phyloP scores from a whole-genome alignment of 2,113 vertebrate genomes.

The Garra rufa region DNA sequence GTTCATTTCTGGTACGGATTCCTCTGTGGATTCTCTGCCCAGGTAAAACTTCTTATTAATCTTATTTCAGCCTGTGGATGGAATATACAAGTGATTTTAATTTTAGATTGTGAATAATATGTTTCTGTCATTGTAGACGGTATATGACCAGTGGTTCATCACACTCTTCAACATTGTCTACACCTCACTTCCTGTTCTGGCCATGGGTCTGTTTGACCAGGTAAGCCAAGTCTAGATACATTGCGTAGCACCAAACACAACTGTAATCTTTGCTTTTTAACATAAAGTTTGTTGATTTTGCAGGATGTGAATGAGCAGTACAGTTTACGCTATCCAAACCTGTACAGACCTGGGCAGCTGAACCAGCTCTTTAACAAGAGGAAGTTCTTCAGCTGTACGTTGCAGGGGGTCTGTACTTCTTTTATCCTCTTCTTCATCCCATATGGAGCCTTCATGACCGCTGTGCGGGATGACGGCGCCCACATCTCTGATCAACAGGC shows the following conservation, averaged over 20 bases:
- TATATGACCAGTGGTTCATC: constrained; percentile 89
- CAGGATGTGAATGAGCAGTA: constrained; percentile 84
- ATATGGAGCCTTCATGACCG: constrained; percentile 77
- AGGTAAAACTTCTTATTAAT: constrained; percentile 71
- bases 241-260: constrained; percentile 9
- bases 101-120: background rate
- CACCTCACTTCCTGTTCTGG: constrained; percentile 84
- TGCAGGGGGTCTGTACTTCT: constrained; percentile 82
- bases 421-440: constrained; percentile 85
- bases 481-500: constrained; percentile 81
- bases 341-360: constrained; percentile 83
- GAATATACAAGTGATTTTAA: background rate
- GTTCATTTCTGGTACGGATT: constrained; percentile 87
- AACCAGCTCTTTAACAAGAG: constrained; percentile 87
- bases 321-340: constrained; percentile 78
- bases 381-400: constrained; percentile 83
- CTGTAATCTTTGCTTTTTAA: background rate
- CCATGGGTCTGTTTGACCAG: constrained; percentile 88
- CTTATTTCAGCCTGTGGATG: background rate
- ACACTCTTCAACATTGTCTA: constrained; percentile 86
- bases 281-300: constrained; percentile 19
- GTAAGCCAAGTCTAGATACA: constrained; percentile 59
- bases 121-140: constrained; percentile 73
- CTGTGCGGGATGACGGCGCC: constrained; percentile 77
- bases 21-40: constrained; percentile 85